Evolutionary conservation across 2,797 vertebrate species (phyloP).

Genomic region (Odontamblyopus lacepedii): DNA sequence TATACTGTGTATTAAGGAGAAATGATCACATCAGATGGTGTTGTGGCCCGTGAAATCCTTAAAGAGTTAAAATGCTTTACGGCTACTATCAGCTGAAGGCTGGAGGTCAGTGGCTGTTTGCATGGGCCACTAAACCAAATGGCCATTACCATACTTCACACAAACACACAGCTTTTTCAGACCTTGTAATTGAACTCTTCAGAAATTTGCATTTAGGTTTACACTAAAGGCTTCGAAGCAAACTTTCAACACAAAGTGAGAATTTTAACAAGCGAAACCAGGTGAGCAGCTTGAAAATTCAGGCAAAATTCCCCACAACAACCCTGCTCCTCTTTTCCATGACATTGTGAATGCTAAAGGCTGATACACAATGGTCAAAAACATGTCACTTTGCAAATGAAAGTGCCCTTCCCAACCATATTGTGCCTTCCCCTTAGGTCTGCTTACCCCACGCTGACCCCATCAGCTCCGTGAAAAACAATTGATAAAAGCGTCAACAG

Average conservation of each 20-base stretch:
- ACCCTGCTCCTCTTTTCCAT: constrained; percentile 27
- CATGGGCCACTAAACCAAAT: constrained; percentile 68
- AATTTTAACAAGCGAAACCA: constrained; percentile 65
- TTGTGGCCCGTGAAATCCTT: constrained; percentile 40
- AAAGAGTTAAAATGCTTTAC: constrained; percentile 60
- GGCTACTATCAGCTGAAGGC: constrained; percentile 36
- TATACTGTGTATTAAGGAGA: constrained; percentile 23
- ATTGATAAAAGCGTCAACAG: constrained; percentile 69
- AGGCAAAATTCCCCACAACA: constrained; percentile 1
- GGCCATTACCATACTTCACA: constrained; percentile 74
- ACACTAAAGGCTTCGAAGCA: constrained; percentile 43
- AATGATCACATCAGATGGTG: constrained; percentile 30
- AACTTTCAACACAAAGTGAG: constrained; percentile 51
- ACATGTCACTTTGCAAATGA: constrained; percentile 70
- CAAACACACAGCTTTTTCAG: constrained; percentile 55
- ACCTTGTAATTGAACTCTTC: constrained; percentile 67
- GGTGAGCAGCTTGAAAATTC: constrained; percentile 47
- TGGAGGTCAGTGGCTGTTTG: constrained; percentile 58
- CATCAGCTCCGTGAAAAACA: constrained; percentile 68
- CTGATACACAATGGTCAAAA: constrained; percentile 53
- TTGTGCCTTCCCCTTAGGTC: constrained; percentile 50
- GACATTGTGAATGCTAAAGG: constrained; percentile 51
- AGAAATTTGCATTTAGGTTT: constrained; percentile 50
- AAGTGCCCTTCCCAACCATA: constrained; percentile 55
- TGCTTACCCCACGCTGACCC: constrained; percentile 73